Base-by-base conservation (phyloP, 2,888 invertebrate genomes). In the Melitaea athalia region DNA sequence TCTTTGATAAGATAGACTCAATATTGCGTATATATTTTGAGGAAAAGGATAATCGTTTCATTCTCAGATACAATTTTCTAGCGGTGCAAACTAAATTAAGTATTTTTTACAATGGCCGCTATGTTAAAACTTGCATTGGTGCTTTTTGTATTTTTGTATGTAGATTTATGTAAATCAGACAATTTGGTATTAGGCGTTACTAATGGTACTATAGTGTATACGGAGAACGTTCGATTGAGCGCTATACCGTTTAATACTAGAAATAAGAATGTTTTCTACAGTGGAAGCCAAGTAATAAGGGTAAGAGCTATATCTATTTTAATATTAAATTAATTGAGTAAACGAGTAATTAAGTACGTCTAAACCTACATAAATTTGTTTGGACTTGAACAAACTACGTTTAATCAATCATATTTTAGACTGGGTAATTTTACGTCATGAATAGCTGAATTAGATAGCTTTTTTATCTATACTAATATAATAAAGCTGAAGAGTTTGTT, bases 231-330 rank as follows among this genome's bases (percentile, higher is more conserved):
- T 5, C 84, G 85, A 15, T 67, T 90, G 10, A 77, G 81, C 0
- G 72, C 85, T 0, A 73, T 89, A 11, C 91, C 88, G 0, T 47
- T 89, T 0, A 82, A 68, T 5, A 77, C 75, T 0, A 81, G 92
- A 64, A 81, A 80, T 1, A 91, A 92, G 67, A 90, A 86, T 72
- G 87, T 92, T 0, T 92, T 90, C 66, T 92, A 83, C 64, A 79
- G 64, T n/a, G 87, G 82, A 63, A 83, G 84, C 5, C 69, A 78
- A 59, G 31, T 68, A 49, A 88, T 92, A n/a, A 89, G 83, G 85
- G 91, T 91, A 63, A 75, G 24, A 24, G 78, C 10, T 68, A 38
- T 31, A 55, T 59, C 4, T 52, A 24, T 52, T 52, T 24, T 24
- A 5, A 38, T 38, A 38, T 38, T 38, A 38, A 38, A 7, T 7